These are phyloP conservation scores for Trichoplusia ni DNA, from an alignment of 1,140 invertebrate genomes.

Conservation along the genomic window DNA sequence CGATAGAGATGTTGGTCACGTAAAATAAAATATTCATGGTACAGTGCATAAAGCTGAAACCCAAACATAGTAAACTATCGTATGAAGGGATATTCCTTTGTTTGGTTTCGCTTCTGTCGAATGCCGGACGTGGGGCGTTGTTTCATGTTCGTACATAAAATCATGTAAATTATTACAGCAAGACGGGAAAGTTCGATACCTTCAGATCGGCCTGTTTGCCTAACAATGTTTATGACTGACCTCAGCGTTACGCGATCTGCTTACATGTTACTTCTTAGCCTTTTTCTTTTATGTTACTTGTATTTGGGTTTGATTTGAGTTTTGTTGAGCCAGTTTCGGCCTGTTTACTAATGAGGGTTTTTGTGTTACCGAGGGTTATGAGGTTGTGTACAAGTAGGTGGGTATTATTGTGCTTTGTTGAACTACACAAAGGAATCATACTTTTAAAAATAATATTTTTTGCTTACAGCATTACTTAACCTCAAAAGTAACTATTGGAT, in stretches of 20 bases:
- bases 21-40: slow-evolving; percentile 32
- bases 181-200: slow-evolving; percentile 21
- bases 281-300: neutral
- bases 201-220: slow-evolving; percentile 21
- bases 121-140: slow-evolving; percentile 8
- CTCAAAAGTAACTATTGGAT: no score
- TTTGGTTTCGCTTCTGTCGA: slow-evolving; percentile 18
- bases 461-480: no score
- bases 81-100: slow-evolving; percentile 27
- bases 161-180: slow-evolving; percentile 32
- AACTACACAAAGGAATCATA: no score
- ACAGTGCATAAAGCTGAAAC: slow-evolving; percentile 29
- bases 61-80: slow-evolving; percentile 29
- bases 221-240: slow-evolving; percentile 11
- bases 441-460: no score
- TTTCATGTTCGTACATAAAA: slow-evolving; percentile 20
- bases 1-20: slow-evolving; percentile 29
- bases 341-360: neutral
- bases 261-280: slow-evolving; percentile 3
- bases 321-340: neutral
- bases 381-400: neutral
- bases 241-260: slow-evolving; percentile 8
- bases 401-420: no score
- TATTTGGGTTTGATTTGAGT: neutral
- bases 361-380: no score